Base-by-base conservation (phyloP, 2,888 invertebrate genomes). In the Pyrgus malvae region DNA sequence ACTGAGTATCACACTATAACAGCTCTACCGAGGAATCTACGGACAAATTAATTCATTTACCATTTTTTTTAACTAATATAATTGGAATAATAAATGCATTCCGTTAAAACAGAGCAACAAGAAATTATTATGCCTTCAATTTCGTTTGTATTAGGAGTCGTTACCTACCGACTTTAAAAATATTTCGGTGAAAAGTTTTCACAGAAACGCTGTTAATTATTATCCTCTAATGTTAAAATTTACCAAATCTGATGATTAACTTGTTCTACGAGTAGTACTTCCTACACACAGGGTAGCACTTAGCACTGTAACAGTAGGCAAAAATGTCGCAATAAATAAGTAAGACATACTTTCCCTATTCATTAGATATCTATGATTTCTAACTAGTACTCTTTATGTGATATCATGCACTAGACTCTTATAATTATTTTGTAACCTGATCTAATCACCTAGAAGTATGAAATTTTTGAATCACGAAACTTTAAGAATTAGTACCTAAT, bases 381-480 rank as follows among this genome's bases (percentile, higher is more conserved):
- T 75, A 77, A 63, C 64, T 73, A 76, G 65, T 69, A 74, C 68
- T 68, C 59, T 59, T 69, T 70, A 78, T 74, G 73, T 76, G 78
- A 79, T 76, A 74, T 79, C 72, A 80, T 79, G 79, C 76, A 74
- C 74, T 79, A 81, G 64, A 71, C 56, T 66, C 66, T 69, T 66
- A 67, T 40, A 55, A 56, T 60, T 65, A 65, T 60, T 59, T 59
- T 51, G 55, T 60, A 58, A 61, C 70, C 61, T 69, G 65, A 68
- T 67, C 72, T 72, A 73, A 69, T 64, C 56, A 53, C 56, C 65
- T 69, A 69, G 63, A 64, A 69, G 66, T 66, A 72, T 72, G 69
- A 72, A 73, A 66, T 69, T 70, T 38, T 70, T 72, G 69, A 74
- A 74, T 69, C 64, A 68, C 71, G 69, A 70, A 65, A 64, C 65